Percentiles rank a stretch among this genome's conserved stretches.
These are phyloP conservation scores for Tinea pellionella DNA, from an alignment of 2,888 invertebrate species.

Conservation along the genomic window DNA sequence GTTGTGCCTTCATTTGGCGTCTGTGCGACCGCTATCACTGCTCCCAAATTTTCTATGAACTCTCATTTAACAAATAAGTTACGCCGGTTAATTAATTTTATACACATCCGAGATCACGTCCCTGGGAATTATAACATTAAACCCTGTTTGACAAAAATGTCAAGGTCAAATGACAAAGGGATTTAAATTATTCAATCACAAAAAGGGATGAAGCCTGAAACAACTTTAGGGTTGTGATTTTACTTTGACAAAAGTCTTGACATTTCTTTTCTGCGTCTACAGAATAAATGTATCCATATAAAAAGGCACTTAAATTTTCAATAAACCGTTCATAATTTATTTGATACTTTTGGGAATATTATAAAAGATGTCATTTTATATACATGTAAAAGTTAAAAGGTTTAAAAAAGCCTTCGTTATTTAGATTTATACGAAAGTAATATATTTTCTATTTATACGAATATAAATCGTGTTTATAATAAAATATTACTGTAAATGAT, in stretches of 20 bases:
- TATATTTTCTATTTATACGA: not conserved
- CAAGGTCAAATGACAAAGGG: slow-evolving; percentile 3
- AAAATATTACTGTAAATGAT: too few species aligned
- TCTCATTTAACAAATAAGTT: slow-evolving; percentile 41
- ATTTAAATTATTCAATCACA: slow-evolving; percentile 2
- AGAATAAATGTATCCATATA: not conserved
- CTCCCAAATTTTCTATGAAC: slow-evolving; percentile 45
- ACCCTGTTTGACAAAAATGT: not conserved
- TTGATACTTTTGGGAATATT: not conserved
- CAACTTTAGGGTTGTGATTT: not conserved
- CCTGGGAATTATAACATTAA: not conserved
- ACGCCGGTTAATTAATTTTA: slow-evolving; percentile 14
- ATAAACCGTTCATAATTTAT: slow-evolving; percentile 1
- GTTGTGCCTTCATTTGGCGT: slow-evolving; percentile 47
- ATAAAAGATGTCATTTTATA: not conserved
- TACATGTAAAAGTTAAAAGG: not conserved
- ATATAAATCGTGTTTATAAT: not conserved
- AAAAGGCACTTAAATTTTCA: slow-evolving; percentile 1
- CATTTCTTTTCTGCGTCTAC: slow-evolving; percentile 2
- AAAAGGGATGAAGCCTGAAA: slow-evolving; percentile 5
- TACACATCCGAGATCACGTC: not conserved
- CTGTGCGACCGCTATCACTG: slow-evolving; percentile 20
- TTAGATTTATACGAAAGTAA: not conserved
- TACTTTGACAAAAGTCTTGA: slow-evolving; percentile 2
- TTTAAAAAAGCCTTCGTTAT: not conserved